Evolutionary conservation across 2,888 invertebrate genomes (phyloP), one percentile per base, ranked within the genome.

Genomic region (Schizotus pectinicornis): DNA sequence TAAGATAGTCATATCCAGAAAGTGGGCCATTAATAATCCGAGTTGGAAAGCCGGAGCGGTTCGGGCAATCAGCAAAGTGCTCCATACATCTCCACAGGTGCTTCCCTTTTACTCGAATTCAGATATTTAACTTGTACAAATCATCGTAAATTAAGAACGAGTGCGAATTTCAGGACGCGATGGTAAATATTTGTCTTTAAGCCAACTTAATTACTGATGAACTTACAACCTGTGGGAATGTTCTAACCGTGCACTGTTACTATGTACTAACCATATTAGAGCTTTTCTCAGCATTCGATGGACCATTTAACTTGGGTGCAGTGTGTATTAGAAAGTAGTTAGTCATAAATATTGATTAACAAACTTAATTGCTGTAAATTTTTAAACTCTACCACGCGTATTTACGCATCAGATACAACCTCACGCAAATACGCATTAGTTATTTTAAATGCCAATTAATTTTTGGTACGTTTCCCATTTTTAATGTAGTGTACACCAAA

Each of bases 331-430:
- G n/a, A n/a, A n/a, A n/a, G n/a, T n/a, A n/a, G n/a, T n/a, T n/a
- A n/a, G n/a, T n/a, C n/a, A n/a, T n/a, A n/a, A 22, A 5, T 22
- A 22, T 22, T 22, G 22, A 22, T 22, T 22, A 22, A 22, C 22
- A 22, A 22, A 22, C 22, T 5, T 22, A 5, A 22, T 22, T 22
- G 22, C 22, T n/a, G 6, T 41, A n/a, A n/a, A n/a, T 41, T 45
- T 53, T 53, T 52, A 43, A 38, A 46, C 33, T 14, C 33, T 37
- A 37, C 7, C 33, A 13, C 34, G 38, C 67, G 68, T 68, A 67
- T 65, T 66, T 67, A 67, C 68, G 68, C 66, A n/a, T n/a, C n/a
- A 67, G 67, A 70, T 70, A 68, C 68, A 70, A 63, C 67, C 70
- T 54, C 58, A 65, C 61, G 61, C 61, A 59, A 55, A 60, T 48